phyloP scores from a whole-genome alignment of 2,113 vertebrate genomes.

The Oncorhynchus keta region DNA sequence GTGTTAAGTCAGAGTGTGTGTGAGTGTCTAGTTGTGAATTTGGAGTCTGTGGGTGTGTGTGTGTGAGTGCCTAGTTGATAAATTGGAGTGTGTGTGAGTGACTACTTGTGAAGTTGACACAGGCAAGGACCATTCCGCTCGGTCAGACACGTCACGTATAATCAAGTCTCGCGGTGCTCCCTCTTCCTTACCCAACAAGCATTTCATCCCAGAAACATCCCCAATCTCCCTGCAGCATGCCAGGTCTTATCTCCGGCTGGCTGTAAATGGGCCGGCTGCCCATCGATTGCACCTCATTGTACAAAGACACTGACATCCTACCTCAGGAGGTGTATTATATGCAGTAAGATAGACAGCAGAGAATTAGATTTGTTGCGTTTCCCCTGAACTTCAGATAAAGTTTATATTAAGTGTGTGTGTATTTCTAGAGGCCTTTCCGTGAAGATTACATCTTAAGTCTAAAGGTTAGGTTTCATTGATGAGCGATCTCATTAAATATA shows the following conservation, averaged over 20 bases:
- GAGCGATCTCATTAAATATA: not conserved
- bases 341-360: conserved; percentile 29
- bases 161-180: not conserved
- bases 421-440: not conserved
- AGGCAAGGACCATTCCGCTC: conserved; percentile 35
- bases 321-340: conserved; percentile 53
- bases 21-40: not conserved
- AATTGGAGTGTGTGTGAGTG: not conserved
- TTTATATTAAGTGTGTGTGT: not conserved
- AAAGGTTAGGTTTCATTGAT: not conserved
- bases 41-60: not conserved
- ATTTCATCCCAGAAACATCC: conserved; percentile 14
- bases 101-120: conserved; percentile 10
- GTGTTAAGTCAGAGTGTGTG: not conserved
- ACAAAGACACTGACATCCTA: conserved; percentile 45
- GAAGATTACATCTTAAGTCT: not conserved
- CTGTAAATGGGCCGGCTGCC: conserved; percentile 6
- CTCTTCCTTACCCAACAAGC: not conserved
- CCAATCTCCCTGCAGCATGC: not conserved
- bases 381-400: conserved; percentile 24
- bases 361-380: conserved; percentile 50
- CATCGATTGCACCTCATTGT: conserved; percentile 53
- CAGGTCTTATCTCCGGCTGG: conserved; percentile 34
- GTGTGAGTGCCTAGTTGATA: conserved; percentile 7
- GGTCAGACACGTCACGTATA: conserved; percentile 34